These are phyloP conservation scores for Syngnathus rostellatus DNA, from an alignment of 2,797 vertebrate genomes.

Conservation along the genomic window DNA sequence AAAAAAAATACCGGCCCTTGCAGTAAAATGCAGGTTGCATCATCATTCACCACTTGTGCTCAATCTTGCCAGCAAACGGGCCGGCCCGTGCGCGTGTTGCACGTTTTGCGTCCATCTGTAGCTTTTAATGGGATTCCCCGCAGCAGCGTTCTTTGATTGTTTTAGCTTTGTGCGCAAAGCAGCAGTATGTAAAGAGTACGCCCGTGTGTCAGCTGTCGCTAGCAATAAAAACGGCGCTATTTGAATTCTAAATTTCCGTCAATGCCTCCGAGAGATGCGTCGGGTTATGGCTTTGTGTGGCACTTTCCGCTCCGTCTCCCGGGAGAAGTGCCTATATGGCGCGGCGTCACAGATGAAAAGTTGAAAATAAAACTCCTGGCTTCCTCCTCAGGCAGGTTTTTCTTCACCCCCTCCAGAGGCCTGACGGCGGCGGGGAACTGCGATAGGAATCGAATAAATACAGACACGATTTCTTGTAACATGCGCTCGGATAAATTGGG, in stretches of 20 bases:
- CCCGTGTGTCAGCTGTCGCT: not conserved
- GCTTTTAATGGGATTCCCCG: not conserved
- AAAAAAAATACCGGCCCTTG: too few relatives aligned
- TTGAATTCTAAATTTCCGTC: slow-evolving; percentile 15
- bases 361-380: slow-evolving; percentile 48
- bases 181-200: not conserved
- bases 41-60: not conserved
- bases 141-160: not conserved
- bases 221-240: not conserved
- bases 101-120: not conserved
- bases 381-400: slow-evolving; percentile 39
- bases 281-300: slow-evolving; percentile 24
- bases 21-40: not conserved
- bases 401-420: slow-evolving; percentile 20
- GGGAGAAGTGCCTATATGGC: slow-evolving; percentile 6
- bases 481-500: slow-evolving; percentile 40
- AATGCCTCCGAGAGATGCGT: slow-evolving; percentile 15
- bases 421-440: slow-evolving; percentile 25
- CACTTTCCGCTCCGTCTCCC: slow-evolving; percentile 9
- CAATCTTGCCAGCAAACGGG: not conserved
- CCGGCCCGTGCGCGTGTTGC: not conserved
- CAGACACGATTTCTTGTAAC: slow-evolving; percentile 20
- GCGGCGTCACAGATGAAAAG: slow-evolving; percentile 46
- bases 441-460: slow-evolving; percentile 62
- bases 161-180: not conserved